A percentile compares a stretch with the other conserved stretches of the same genome.
Conservation (phyloP, 2,888 invertebrate genomes). For the Eubasilissa splendida region DNA sequence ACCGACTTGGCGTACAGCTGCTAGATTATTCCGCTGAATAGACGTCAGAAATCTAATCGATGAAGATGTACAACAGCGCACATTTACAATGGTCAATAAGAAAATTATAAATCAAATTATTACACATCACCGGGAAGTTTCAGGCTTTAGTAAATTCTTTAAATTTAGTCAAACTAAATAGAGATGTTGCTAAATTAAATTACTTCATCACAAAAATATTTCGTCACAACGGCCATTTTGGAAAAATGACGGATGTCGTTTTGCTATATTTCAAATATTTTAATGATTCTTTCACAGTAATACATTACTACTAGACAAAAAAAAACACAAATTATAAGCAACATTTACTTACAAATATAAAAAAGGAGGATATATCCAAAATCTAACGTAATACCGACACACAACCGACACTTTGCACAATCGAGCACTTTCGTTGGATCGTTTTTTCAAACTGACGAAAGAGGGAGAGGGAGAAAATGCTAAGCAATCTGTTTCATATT, state of each 20-base stretch:
- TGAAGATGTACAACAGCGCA: constrained; percentile 42
- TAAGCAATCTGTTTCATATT: constrained; percentile 19
- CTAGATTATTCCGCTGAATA: constrained; percentile 43
- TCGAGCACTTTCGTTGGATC: constrained; percentile 58
- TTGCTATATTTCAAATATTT: constrained; percentile 38
- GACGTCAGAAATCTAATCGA: constrained; percentile 55
- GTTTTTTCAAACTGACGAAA: constrained; percentile 58
- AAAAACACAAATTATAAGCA: not conserved
- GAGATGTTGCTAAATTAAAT: constrained; percentile 39
- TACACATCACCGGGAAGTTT: not conserved
- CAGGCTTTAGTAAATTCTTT: not conserved
- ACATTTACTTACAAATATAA: constrained; percentile 44
- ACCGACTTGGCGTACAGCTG: constrained; percentile 46
- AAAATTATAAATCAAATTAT: not conserved
- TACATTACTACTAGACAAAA: not conserved
- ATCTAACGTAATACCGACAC: constrained; percentile 57
- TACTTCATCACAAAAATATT: constrained; percentile 52
- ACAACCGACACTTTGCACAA: constrained; percentile 62
- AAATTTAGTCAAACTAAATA: constrained; percentile 2
- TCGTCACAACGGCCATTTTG: constrained; percentile 58
- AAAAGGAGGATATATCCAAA: constrained; percentile 38
- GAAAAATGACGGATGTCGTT: constrained; percentile 55
- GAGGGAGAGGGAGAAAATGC: constrained; percentile 46
- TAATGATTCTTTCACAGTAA: not conserved
- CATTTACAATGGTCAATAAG: not conserved